Base-by-base conservation (phyloP, 2,888 invertebrate genomes). In the Brachyopa scutellaris region DNA sequence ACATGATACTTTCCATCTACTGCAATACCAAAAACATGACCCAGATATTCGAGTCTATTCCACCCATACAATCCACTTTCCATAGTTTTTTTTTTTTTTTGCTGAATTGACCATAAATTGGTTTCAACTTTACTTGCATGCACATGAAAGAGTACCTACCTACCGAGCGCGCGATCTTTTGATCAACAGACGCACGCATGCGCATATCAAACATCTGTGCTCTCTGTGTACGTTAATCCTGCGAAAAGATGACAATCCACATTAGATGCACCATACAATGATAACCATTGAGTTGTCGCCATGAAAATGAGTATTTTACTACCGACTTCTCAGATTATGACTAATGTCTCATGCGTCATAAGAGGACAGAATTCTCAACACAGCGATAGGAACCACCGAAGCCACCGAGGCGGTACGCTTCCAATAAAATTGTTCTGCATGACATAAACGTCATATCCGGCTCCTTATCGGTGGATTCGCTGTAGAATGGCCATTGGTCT, bases 221-320 rank as follows among this genome's bases (percentile, higher is more conserved):
- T 13, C n/a, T 7, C 15, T 9, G 15, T n/a, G 15, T 11, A 38
- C 45, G 42, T 42, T 17, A 53, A 42, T 72, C 45, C 38, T 57
- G 45, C 55, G 42, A 69, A 47, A 62, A 77, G 55, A 70, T 73
- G 78, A 79, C 78, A 66, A 78, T 51, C 78, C 78, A 78, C 73
- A 78, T 78, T 78, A 79, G 78, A 36, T 21, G 73, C 66, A 59
- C 66, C 73, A 79, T 79, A 73, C 73, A 66, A 79, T 79, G 73
- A 73, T 73, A 73, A 59, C 79, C 79, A 80, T 74, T 80, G 67
- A 80, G 74, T 74, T 80, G 79, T 74, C 79, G 49, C 62, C 31
- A 55, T 62, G 67, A 80, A 80, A 57, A 62, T 59, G 59, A 40
- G 69, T 69, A 69, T 69, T 80, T 80, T 80, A 80, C 69, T 67